These are phyloP conservation scores for Monarcha castaneiventris DNA, from an alignment of 2,113 vertebrate genomes.

Conservation along the genomic window DNA sequence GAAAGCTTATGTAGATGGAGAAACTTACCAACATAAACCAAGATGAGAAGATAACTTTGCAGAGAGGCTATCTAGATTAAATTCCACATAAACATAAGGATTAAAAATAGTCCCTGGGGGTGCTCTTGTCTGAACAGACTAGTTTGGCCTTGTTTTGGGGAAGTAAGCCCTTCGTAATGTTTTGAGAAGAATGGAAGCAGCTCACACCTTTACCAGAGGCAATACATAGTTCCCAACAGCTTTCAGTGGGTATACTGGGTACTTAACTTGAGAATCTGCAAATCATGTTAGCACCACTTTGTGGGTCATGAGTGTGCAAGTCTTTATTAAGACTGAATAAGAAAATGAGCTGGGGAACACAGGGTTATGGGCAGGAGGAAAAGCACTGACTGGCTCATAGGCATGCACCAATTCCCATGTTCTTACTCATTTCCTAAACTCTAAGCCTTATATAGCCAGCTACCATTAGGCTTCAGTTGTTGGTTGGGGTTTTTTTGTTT, in stretches of 20 bases:
- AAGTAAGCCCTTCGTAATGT: neutral
- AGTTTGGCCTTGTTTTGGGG: neutral
- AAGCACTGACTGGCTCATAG: neutral
- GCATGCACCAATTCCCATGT: neutral
- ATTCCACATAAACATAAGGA: neutral
- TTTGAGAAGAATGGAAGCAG: neutral
- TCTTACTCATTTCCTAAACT: neutral
- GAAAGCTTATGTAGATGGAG: neutral
- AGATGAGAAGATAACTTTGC: neutral
- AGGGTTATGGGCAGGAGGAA: neutral
- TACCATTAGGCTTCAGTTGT: neutral
- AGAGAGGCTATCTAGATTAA: neutral
- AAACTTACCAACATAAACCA: neutral
- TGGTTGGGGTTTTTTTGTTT: neutral
- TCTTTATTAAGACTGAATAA: neutral
- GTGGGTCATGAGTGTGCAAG: neutral
- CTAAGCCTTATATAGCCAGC: neutral
- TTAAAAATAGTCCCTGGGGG: neutral
- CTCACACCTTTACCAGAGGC: slow-evolving; percentile 11
- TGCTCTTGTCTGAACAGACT: neutral
- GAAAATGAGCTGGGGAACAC: fast-evolving
- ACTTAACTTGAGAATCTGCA: neutral
- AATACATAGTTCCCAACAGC: neutral
- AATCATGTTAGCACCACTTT: neutral
- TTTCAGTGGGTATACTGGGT: neutral